Conservation (phyloP, 1,140 invertebrate genomes). For the Drosophila watanabei region DNA sequence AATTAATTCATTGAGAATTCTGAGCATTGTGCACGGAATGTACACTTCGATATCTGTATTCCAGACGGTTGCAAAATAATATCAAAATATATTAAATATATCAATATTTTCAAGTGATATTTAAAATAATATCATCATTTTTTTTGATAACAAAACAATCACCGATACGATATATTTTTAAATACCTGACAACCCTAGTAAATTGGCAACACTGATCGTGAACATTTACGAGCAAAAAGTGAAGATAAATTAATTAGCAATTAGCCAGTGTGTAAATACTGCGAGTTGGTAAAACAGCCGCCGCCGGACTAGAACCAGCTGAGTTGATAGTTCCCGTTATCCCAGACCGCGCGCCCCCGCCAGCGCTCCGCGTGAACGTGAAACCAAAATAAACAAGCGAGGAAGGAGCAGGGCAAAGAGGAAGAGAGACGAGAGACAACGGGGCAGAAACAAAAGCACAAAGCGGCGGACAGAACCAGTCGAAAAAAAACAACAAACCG, state of each 20-base stretch:
- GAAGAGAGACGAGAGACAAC: conserved; percentile 23
- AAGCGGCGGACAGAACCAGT: conserved; percentile 56
- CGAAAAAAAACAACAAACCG: conserved; percentile 68
- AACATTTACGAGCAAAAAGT: conserved; percentile 23
- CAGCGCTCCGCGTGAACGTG: conserved; percentile 25
- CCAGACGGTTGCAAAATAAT: too few species aligned
- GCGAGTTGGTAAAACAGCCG: conserved; percentile 39
- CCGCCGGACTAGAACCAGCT: conserved; percentile 32
- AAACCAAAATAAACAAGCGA: conserved; percentile 70
- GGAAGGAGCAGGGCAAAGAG: conserved; percentile 26
- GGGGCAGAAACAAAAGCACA: conserved; percentile 50
- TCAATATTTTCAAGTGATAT: too few species aligned
- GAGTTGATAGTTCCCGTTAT: conserved; percentile 35
- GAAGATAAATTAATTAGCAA: conserved; percentile 52
- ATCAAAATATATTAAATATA: too few species aligned
- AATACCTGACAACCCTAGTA: too few species aligned
- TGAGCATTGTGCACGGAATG: too few species aligned
- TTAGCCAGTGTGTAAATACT: conserved; percentile 48
- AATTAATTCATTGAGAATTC: too few species aligned
- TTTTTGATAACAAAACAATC: too few species aligned
- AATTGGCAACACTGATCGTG: too few species aligned
- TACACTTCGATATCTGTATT: too few species aligned
- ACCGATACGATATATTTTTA: too few species aligned
- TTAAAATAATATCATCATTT: too few species aligned
- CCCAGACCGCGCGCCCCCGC: conserved; percentile 12